Conservation (phyloP, 1,140 invertebrate species). For the Anthonomus grandis region DNA sequence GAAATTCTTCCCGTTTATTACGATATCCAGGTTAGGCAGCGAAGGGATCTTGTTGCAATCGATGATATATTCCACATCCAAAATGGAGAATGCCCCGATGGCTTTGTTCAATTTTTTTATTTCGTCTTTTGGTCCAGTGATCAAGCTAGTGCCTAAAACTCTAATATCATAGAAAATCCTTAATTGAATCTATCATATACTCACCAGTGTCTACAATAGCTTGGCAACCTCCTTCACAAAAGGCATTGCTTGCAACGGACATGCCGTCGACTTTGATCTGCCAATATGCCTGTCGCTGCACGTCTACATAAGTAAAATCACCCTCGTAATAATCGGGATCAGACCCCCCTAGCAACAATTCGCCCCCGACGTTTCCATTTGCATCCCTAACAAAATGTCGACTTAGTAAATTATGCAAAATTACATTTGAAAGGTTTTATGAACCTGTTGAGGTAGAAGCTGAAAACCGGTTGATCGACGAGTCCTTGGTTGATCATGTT, state of each 20-base stretch:
- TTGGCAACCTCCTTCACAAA: conserved; percentile 76
- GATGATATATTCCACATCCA: conserved; percentile 80
- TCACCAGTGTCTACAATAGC: conserved; percentile 91
- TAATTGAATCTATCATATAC: neutral
- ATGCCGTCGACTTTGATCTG: conserved; percentile 81
- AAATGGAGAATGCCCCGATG: conserved; percentile 80
- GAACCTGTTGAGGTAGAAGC: conserved; percentile 83
- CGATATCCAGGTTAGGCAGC: conserved; percentile 79
- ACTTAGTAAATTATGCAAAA: neutral
- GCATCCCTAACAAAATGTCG: conserved; percentile 66
- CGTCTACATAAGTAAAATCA: conserved; percentile 86
- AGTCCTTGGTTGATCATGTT: conserved; percentile 86
- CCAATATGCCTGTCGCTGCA: conserved; percentile 91
- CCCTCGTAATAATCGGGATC: conserved; percentile 87
- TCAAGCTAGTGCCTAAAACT: conserved; percentile 72
- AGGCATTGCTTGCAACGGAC: conserved; percentile 47
- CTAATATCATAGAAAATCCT: neutral
- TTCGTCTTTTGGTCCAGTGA: conserved; percentile 87
- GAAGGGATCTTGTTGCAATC: conserved; percentile 69
- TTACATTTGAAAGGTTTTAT: neutral
- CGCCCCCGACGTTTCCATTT: conserved; percentile 71
- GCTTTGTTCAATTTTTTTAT: conserved; percentile 74
- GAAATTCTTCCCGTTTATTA: conserved; percentile 75
- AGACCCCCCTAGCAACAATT: conserved; percentile 90
- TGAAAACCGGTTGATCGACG: conserved; percentile 80